phyloP scores from a whole-genome alignment of 2,888 invertebrate genomes.

The Hypsopygia costalis region DNA sequence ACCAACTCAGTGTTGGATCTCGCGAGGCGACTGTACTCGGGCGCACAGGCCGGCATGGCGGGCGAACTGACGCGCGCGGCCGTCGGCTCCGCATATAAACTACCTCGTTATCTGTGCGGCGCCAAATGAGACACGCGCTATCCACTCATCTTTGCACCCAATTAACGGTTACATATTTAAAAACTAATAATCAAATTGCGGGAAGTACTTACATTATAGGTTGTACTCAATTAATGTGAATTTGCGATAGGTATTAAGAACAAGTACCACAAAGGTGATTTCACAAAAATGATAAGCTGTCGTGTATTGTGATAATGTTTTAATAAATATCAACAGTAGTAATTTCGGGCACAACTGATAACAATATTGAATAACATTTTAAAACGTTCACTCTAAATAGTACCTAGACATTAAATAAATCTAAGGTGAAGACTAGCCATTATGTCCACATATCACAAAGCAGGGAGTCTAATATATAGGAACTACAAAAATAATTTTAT shows the following conservation, averaged over 20 bases:
- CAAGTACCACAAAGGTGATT: neutral
- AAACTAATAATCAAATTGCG: conserved; percentile 38
- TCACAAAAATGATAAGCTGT: neutral
- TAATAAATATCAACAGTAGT: conserved; percentile 22
- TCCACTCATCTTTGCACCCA: conserved; percentile 74
- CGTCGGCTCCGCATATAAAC: conserved; percentile 60
- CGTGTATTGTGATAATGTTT: conserved; percentile 17
- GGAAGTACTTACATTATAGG: conserved; percentile 9
- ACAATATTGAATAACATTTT: conserved; percentile 7
- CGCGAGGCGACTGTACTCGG: conserved; percentile 82
- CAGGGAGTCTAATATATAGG: conserved; percentile 23
- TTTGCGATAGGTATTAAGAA: neutral
- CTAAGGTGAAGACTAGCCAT: conserved; percentile 27
- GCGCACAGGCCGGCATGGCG: conserved; percentile 84
- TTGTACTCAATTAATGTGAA: neutral
- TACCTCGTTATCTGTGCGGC: conserved; percentile 58
- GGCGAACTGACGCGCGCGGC: conserved; percentile 63
- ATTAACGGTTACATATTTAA: conserved; percentile 61
- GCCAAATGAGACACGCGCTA: conserved; percentile 34
- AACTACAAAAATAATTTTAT: conserved; percentile 23
- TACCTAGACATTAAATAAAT: conserved; percentile 2
- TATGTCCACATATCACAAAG: conserved; percentile 26
- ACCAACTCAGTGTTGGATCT: conserved; percentile 78
- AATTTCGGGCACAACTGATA: conserved; percentile 13
- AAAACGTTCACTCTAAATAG: neutral